These are phyloP conservation scores for Thumatha senex DNA, from an alignment of 2,888 invertebrate genomes.

Conservation along the genomic window DNA sequence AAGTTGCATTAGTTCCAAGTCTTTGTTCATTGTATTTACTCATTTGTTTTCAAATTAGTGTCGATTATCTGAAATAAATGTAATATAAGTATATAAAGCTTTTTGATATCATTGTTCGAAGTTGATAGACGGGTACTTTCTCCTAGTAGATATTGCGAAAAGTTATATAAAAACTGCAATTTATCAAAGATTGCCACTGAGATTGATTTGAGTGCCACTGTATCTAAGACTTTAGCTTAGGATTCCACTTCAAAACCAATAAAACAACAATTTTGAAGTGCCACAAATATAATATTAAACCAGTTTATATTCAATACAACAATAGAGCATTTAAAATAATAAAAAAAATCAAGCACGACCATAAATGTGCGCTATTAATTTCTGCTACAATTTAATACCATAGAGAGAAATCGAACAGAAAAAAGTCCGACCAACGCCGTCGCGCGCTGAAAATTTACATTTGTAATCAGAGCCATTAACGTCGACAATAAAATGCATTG, in stretches of 20 bases:
- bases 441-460: slow-evolving; percentile 81
- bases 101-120: not conserved
- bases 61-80: slow-evolving; percentile 15
- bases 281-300: slow-evolving; percentile 26
- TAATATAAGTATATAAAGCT: slow-evolving; percentile 15
- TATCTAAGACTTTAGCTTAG: slow-evolving; percentile 3
- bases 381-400: slow-evolving; percentile 74
- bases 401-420: slow-evolving; percentile 73
- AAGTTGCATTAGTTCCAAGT: slow-evolving; percentile 40
- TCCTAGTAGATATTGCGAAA: not conserved
- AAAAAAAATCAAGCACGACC: slow-evolving; percentile 36
- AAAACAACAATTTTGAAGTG: slow-evolving; percentile 14
- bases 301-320: slow-evolving; percentile 33
- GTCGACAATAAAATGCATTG: slow-evolving; percentile 83
- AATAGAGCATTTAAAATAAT: slow-evolving; percentile 38
- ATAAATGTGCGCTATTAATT: slow-evolving; percentile 58
- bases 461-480: slow-evolving; percentile 81
- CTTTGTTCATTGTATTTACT: slow-evolving; percentile 27
- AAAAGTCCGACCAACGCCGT: slow-evolving; percentile 74
- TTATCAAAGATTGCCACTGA: too few species aligned
- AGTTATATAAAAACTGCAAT: too few species aligned
- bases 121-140: not conserved
- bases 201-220: too few species aligned
- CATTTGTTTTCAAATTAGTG: slow-evolving; percentile 27
- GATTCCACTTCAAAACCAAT: slow-evolving; percentile 5